Base-by-base conservation (phyloP, 2,888 invertebrate species). In the Mesodorylaimus sp. region DNA sequence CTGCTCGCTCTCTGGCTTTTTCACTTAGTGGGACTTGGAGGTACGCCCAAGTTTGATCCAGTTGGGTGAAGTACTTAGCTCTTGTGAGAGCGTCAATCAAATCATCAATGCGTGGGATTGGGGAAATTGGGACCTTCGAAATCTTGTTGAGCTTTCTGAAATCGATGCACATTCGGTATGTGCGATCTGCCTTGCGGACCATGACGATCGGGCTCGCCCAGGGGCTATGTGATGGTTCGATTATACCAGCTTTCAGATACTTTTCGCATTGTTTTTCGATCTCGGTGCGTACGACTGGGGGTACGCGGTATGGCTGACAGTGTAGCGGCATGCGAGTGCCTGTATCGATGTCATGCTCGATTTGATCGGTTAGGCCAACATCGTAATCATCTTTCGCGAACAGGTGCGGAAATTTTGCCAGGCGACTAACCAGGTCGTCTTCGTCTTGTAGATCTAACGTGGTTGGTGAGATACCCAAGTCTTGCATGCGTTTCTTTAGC, bases 161-260 rank as follows among this genome's bases (percentile, higher is more conserved):
- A 48, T 58, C 57, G 7, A 58, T 49, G 41, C 58, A 59, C 7
- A 55, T 56, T 48, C 53, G 53, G 43, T 26, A 53, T n/a, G 42
- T 42, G 23, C 54, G 57, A 47, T 59, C 54, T 49, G 61, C 62
- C 54, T 66, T 68, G 19, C 54, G 55, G 1, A 64, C 63, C 1
- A 67, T 43, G 7, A 65, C 60, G 3, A 64, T 55, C 1, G 64
- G 64, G 1, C 60, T 56, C 7, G 59, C 55, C 61, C 62, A 68
- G 1, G 65, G 63, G 27, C 58, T 59, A 3, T 48, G 51, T 2
- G 61, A 61, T 2, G 54, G 59, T 25, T 52, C 51, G 32, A 51
- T 49, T 24, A 54, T 45, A n/a, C 29, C 41, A 38, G 23, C 23
- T n/a, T 3, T 5, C 24, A 23, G n/a, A 5, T 38, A 21, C 7